These are phyloP conservation scores for Cabera pusaria DNA, from an alignment of 2,888 invertebrate species.

Conservation along the genomic window DNA sequence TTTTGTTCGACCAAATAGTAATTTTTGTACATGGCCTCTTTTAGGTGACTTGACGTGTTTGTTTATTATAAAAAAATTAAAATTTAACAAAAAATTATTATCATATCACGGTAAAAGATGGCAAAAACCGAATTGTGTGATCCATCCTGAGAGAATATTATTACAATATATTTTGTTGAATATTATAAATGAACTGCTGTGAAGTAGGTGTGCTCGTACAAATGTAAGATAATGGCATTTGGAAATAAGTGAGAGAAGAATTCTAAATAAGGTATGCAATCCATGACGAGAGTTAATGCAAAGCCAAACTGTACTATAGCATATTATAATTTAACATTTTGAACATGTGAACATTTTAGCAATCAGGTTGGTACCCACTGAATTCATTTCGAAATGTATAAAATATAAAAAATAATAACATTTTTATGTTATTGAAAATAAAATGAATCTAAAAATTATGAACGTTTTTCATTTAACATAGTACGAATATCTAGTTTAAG, in stretches of 20 bases:
- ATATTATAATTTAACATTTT: constrained; percentile 56
- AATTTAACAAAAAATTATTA: constrained; percentile 76
- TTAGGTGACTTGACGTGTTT: constrained; percentile 68
- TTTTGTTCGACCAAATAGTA: constrained; percentile 79
- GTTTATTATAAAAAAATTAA: constrained; percentile 68
- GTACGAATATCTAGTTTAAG: no score
- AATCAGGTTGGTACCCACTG: constrained; percentile 72
- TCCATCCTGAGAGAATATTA: constrained; percentile 65
- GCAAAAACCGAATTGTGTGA: constrained; percentile 60
- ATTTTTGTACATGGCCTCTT: constrained; percentile 75
- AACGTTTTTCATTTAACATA: constrained; percentile 46
- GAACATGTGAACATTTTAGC: constrained; percentile 72
- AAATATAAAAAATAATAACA: constrained; percentile 79
- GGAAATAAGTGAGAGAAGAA: constrained; percentile 81
- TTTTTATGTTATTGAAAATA: constrained; percentile 85
- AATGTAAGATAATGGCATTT: constrained; percentile 68
- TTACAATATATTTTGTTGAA: constrained; percentile 79
- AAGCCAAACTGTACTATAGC: constrained; percentile 77
- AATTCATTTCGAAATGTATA: constrained; percentile 79
- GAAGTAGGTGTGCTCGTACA: constrained; percentile 73
- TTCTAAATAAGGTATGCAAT: constrained; percentile 57
- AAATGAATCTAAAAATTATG: constrained; percentile 80
- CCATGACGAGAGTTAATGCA: constrained; percentile 62
- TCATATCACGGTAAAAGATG: constrained; percentile 72
- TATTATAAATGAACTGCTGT: constrained; percentile 72